A percentile compares a stretch with the other conserved stretches of the same genome.
These are phyloP conservation scores for Fopius arisanus DNA, from an alignment of 1,140 invertebrate genomes.

Conservation along the genomic window DNA sequence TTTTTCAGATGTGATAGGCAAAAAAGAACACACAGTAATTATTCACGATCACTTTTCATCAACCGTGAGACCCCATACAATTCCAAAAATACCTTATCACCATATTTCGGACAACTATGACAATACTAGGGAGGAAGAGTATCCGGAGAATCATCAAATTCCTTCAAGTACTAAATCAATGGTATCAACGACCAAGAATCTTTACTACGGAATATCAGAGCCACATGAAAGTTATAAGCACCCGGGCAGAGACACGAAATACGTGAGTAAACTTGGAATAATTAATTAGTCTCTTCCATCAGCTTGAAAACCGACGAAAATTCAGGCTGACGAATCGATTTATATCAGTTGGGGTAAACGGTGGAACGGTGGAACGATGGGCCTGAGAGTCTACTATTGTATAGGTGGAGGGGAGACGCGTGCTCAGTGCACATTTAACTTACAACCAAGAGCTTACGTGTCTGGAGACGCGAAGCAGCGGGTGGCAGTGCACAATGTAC, in stretches of 20 bases:
- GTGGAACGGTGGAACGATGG: not conserved
- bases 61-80: not conserved
- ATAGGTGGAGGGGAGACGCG: slow-evolving; percentile 3
- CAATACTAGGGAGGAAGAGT: not conserved
- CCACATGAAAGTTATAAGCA: slow-evolving; percentile 4
- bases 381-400: slow-evolving; percentile 1
- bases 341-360: not conserved
- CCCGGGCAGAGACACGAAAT: slow-evolving; percentile 6
- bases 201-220: not conserved
- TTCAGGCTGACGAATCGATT: slow-evolving; percentile 5
- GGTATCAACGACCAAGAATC: not conserved
- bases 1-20: not conserved
- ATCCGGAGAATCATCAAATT: not conserved
- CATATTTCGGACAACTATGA: not conserved
- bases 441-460: slow-evolving; percentile 28
- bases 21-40: not conserved
- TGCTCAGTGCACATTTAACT: slow-evolving; percentile 27
- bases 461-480: slow-evolving; percentile 24
- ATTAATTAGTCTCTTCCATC: slow-evolving; percentile 7
- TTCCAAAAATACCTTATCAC: not conserved
- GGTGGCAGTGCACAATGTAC: slow-evolving; percentile 20
- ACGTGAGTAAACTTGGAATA: slow-evolving; percentile 6
- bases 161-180: not conserved
- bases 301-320: slow-evolving; percentile 2
- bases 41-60: not conserved